Evolutionary conservation across 2,888 invertebrate species (phyloP).

Genomic region (Hemithea aestivaria): DNA sequence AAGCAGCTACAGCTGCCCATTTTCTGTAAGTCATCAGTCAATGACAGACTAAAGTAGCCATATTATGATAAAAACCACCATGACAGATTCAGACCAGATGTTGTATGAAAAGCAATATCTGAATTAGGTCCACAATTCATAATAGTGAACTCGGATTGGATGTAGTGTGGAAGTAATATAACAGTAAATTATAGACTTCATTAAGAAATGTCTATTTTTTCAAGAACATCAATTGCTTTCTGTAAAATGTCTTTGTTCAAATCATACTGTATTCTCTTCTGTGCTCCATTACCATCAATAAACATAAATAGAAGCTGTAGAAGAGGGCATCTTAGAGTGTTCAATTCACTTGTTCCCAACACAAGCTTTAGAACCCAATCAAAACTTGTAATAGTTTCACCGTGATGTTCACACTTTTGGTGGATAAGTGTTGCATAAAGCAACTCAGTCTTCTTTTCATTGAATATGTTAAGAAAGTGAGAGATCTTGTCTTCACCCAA

Average conservation of each 20-base stretch:
- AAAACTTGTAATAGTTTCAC: slow-evolving; percentile 45
- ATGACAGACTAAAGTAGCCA: no score
- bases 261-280: slow-evolving; percentile 44
- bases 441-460: slow-evolving; percentile 38
- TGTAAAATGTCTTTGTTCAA: slow-evolving; percentile 47
- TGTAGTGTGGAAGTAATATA: no score
- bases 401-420: slow-evolving; percentile 39
- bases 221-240: slow-evolving; percentile 48
- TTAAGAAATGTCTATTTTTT: slow-evolving; percentile 29
- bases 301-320: slow-evolving; percentile 44
- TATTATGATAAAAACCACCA: no score
- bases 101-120: no score
- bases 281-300: slow-evolving; percentile 34
- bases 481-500: slow-evolving; percentile 37
- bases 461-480: slow-evolving; percentile 32
- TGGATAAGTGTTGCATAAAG: slow-evolving; percentile 39
- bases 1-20: no score
- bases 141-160: no score
- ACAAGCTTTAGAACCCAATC: slow-evolving; percentile 56
- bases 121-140: no score
- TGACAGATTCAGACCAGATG: no score
- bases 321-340: slow-evolving; percentile 49
- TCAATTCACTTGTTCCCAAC: slow-evolving; percentile 55
- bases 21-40: no score
- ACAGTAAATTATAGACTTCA: no score